Evolutionary conservation across 2,888 invertebrate genomes (phyloP).

Genomic region (Orchestes rusci): DNA sequence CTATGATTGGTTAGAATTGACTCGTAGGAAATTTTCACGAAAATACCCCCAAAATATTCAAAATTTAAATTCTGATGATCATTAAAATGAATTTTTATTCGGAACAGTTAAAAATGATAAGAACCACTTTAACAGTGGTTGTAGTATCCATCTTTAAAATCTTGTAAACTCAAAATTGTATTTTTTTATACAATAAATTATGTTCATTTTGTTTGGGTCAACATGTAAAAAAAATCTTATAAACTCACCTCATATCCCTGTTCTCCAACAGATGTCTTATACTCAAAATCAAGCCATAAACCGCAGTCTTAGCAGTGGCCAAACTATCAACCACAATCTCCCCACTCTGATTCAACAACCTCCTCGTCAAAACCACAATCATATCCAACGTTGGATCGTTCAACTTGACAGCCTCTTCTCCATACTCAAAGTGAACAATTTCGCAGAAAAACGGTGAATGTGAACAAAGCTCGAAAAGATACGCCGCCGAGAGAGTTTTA

Average conservation of each 20-base stretch:
- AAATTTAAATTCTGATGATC: too few species aligned
- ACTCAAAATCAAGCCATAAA: slow-evolving; percentile 30
- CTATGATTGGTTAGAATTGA: too few species aligned
- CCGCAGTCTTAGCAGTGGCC: slow-evolving; percentile 23
- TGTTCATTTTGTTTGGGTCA: too few species aligned
- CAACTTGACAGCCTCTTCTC: slow-evolving; percentile 13
- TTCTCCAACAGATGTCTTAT: slow-evolving; percentile 29
- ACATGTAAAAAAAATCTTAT: too few species aligned
- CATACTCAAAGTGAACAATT: slow-evolving; percentile 24
- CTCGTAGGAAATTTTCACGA: too few species aligned
- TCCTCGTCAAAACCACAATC: slow-evolving; percentile 27
- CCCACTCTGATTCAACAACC: slow-evolving; percentile 25
- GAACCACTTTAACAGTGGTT: neutral
- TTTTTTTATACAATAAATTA: too few species aligned
- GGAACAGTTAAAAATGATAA: too few species aligned
- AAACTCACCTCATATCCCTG: slow-evolving; percentile 28
- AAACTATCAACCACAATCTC: slow-evolving; percentile 22
- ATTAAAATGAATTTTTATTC: too few species aligned
- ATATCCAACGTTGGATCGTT: slow-evolving; percentile 28
- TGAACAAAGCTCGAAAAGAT: slow-evolving; percentile 49
- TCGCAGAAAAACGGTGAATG: slow-evolving; percentile 34
- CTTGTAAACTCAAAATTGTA: neutral
- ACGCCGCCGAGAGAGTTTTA: slow-evolving; percentile 68
- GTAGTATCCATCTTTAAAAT: neutral
- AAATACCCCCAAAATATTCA: too few species aligned